Conservation (phyloP, 30 jellyfish, hydroid and myxozoan genomes). For the Mastigias papua region DNA sequence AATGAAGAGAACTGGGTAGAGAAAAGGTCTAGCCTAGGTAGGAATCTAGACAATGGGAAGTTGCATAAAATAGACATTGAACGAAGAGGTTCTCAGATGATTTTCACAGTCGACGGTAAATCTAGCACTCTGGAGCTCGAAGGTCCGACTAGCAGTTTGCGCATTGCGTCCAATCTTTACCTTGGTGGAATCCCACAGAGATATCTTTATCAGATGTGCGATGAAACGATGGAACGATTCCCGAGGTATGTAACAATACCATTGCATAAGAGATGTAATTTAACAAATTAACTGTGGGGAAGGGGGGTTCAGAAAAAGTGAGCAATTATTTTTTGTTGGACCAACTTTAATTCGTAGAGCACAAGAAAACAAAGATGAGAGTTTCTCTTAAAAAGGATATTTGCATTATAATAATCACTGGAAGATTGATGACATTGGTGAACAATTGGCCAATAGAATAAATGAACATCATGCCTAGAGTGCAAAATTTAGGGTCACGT, state of each 20-base stretch:
- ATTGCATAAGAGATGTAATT: too few species aligned
- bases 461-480: too few species aligned
- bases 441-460: too few species aligned
- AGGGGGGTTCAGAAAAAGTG: too few species aligned
- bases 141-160: conserved; percentile 38
- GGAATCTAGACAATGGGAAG: conserved; percentile 42
- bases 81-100: conserved; percentile 32
- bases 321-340: too few species aligned
- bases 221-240: not conserved
- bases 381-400: too few species aligned
- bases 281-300: too few species aligned
- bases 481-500: too few species aligned
- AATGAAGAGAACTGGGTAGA: conserved; percentile 66
- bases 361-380: too few species aligned
- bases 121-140: conserved; percentile 27
- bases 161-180: conserved; percentile 42
- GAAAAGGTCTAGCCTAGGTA: conserved; percentile 42
- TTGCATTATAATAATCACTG: too few species aligned
- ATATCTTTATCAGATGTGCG: conserved; percentile 33
- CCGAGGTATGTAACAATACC: conserved; percentile 29
- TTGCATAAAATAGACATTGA: conserved; percentile 67
- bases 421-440: too few species aligned
- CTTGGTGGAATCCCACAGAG: conserved; percentile 64
- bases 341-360: too few species aligned
- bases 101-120: conserved; percentile 46